Conservation (phyloP, 2,797 vertebrate genomes). For the Chelmon rostratus region DNA sequence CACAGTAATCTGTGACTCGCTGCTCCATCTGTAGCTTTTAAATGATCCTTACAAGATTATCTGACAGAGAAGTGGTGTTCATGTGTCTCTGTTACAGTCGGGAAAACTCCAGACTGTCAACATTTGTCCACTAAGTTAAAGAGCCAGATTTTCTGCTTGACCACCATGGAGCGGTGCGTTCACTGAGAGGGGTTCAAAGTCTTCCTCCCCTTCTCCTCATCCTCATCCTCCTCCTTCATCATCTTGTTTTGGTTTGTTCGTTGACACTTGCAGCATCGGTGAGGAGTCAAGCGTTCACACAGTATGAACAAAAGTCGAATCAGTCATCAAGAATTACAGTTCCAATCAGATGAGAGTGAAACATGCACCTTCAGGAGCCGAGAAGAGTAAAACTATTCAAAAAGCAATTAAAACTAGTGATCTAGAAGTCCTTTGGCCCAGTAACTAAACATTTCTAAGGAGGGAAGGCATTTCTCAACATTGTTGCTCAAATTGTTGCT, state of each 20-base stretch:
- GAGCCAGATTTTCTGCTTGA: neutral
- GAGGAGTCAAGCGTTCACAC: no score
- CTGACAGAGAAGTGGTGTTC: constrained; percentile 18
- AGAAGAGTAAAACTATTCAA: no score
- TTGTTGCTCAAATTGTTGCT: no score
- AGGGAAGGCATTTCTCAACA: no score
- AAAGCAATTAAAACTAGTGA: no score
- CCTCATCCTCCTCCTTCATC: neutral
- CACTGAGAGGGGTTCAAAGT: neutral
- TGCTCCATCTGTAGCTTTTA: constrained; percentile 20
- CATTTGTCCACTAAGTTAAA: constrained; percentile 4
- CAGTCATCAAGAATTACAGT: no score
- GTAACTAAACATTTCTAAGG: no score
- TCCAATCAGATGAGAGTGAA: neutral
- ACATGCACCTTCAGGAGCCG: no score
- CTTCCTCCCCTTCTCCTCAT: neutral
- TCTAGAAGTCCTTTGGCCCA: no score
- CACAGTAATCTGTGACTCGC: neutral
- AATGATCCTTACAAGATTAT: constrained; percentile 26
- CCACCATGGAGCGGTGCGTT: neutral
- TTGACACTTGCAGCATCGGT: no score
- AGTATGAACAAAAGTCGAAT: no score
- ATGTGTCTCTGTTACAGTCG: constrained; percentile 3
- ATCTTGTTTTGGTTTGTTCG: neutral
- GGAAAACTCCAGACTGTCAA: constrained; percentile 11